These are phyloP conservation scores for Amphipoea oculea DNA, from an alignment of 2,888 invertebrate genomes.

Conservation along the genomic window DNA sequence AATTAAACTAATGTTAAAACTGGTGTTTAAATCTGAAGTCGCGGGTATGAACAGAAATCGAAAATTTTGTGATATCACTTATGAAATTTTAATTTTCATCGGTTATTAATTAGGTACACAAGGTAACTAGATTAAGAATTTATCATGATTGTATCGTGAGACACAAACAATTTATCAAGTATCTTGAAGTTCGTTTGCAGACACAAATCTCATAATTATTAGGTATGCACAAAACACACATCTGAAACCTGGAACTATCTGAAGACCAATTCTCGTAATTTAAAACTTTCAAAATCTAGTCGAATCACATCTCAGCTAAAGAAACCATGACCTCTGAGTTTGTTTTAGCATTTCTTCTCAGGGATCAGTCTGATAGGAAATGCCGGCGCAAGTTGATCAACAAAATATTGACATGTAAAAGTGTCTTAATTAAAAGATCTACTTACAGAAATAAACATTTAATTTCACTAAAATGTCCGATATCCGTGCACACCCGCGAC, in stretches of 20 bases:
- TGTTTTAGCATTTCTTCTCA: neutral
- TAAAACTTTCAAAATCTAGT: too few species aligned
- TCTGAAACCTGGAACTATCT: neutral
- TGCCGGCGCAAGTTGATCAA: too few species aligned
- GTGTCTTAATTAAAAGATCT: too few species aligned
- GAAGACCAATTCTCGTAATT: too few species aligned
- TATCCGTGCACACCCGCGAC: slow-evolving; percentile 12
- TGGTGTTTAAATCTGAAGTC: slow-evolving; percentile 35
- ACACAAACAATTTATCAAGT: too few species aligned
- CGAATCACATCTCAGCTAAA: too few species aligned
- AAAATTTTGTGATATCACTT: neutral
- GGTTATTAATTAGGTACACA: neutral
- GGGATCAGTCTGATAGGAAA: neutral
- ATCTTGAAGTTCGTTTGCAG: neutral
- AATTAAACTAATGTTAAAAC: slow-evolving; percentile 55
- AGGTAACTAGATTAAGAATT: neutral
- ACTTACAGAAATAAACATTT: too few species aligned
- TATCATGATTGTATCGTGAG: too few species aligned
- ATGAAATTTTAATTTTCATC: neutral
- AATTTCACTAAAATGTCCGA: neutral
- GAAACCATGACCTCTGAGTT: neutral
- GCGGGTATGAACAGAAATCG: slow-evolving; percentile 13
- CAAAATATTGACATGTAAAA: neutral
- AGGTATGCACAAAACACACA: neutral
- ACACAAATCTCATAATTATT: too few species aligned